Percentiles rank a stretch among this genome's conserved stretches.
Conservation (phyloP, 2,113 vertebrate genomes). For the Smithornis capensis region DNA sequence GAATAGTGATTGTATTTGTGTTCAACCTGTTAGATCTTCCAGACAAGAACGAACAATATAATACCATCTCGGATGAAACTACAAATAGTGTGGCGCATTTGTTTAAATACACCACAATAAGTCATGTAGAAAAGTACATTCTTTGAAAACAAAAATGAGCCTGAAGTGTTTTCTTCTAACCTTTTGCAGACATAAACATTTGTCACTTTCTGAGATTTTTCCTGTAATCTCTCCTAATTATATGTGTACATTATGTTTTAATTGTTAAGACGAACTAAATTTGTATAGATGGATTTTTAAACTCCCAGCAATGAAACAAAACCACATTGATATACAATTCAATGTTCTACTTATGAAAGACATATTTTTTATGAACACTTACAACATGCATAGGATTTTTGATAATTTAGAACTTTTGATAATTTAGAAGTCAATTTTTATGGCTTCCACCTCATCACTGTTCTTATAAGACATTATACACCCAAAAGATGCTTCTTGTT, state of each 20-base stretch:
- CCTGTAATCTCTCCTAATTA: background rate
- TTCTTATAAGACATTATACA: background rate
- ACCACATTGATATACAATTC: background rate
- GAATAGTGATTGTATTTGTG: background rate
- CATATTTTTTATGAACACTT: background rate
- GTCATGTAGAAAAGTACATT: background rate
- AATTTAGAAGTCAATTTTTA: background rate
- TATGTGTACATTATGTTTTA: background rate
- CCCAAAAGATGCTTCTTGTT: background rate
- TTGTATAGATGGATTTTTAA: background rate
- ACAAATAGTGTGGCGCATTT: background rate
- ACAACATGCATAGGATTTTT: background rate
- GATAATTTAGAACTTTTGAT: background rate
- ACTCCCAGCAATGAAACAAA: background rate
- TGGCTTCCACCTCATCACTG: background rate
- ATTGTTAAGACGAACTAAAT: background rate
- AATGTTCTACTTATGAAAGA: background rate
- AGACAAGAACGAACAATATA: constrained; percentile 2
- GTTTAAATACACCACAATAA: background rate
- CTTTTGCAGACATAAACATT: constrained; percentile 32
- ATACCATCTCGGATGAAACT: background rate
- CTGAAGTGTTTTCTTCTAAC: background rate
- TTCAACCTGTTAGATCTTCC: background rate
- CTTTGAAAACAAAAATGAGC: constrained; percentile 1
- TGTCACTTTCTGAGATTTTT: constrained; percentile 13